These are phyloP conservation scores for Ceratitis capitata DNA, from an alignment of 1,140 invertebrate genomes.

Conservation along the genomic window DNA sequence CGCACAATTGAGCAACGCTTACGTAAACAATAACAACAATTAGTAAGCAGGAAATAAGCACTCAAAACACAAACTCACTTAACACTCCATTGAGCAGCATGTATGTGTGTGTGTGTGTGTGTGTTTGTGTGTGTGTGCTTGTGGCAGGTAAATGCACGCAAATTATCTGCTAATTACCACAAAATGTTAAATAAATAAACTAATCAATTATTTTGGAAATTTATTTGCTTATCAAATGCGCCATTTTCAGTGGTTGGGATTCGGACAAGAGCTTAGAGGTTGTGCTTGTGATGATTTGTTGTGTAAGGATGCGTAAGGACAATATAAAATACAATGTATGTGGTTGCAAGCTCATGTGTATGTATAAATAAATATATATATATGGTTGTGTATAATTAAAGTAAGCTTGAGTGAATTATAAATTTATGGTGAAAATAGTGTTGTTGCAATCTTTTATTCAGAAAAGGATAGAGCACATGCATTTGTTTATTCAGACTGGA, in stretches of 20 bases:
- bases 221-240: conserved; percentile 37
- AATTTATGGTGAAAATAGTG: no score
- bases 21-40: conserved; percentile 30
- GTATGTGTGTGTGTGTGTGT: neutral
- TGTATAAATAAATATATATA: neutral
- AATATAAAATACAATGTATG: neutral
- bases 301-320: neutral
- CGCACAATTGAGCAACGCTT: conserved; percentile 22
- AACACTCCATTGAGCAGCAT: conserved; percentile 10
- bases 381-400: neutral
- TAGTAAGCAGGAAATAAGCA: conserved; percentile 15
- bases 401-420: conserved; percentile 4
- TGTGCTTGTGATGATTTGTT: neutral
- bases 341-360: neutral
- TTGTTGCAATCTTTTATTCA: no score
- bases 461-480: no score
- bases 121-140: neutral
- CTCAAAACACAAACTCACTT: conserved; percentile 11
- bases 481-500: no score
- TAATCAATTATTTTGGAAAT: conserved; percentile 32
- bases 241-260: neutral
- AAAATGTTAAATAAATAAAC: conserved; percentile 35
- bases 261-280: neutral
- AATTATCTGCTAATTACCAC: conserved; percentile 34
- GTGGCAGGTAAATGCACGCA: conserved; percentile 19